Conservation (phyloP, 2,888 invertebrate species). For the Parelbella ahira region DNA sequence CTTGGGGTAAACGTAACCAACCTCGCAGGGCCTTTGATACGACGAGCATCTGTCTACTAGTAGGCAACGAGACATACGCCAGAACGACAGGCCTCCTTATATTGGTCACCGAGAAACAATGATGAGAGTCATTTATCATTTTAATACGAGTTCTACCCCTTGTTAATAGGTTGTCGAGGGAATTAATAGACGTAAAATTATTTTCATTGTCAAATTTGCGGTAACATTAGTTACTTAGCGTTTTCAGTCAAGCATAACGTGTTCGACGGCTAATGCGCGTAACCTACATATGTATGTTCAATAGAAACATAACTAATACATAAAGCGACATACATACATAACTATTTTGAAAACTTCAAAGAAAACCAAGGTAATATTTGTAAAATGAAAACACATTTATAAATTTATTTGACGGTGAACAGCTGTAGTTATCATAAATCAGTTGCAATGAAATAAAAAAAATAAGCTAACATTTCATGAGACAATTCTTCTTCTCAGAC, state of each 20-base stretch:
- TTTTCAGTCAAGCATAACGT: background rate
- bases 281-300: too few species aligned
- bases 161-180: slow-evolving; percentile 70
- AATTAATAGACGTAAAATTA: slow-evolving; percentile 73
- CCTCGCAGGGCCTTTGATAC: slow-evolving; percentile 36
- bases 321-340: too few species aligned
- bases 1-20: slow-evolving; percentile 57
- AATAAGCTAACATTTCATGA: too few species aligned
- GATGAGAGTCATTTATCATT: slow-evolving; percentile 76
- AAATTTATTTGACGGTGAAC: too few species aligned
- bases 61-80: slow-evolving; percentile 1
- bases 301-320: too few species aligned
- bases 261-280: too few species aligned
- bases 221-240: slow-evolving; percentile 31
- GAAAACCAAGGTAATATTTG: too few species aligned
- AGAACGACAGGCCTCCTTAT: slow-evolving; percentile 33
- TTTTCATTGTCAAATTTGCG: slow-evolving; percentile 73
- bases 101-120: slow-evolving; percentile 55
- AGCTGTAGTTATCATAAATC: too few species aligned
- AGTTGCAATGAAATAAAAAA: too few species aligned
- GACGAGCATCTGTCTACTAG: slow-evolving; percentile 14
- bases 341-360: too few species aligned
- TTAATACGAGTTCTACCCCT: slow-evolving; percentile 71
- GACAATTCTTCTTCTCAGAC: too few species aligned
- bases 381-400: too few species aligned